These are phyloP conservation scores for Idris sp. DNA, from an alignment of 1,140 invertebrate genomes.

Conservation along the genomic window DNA sequence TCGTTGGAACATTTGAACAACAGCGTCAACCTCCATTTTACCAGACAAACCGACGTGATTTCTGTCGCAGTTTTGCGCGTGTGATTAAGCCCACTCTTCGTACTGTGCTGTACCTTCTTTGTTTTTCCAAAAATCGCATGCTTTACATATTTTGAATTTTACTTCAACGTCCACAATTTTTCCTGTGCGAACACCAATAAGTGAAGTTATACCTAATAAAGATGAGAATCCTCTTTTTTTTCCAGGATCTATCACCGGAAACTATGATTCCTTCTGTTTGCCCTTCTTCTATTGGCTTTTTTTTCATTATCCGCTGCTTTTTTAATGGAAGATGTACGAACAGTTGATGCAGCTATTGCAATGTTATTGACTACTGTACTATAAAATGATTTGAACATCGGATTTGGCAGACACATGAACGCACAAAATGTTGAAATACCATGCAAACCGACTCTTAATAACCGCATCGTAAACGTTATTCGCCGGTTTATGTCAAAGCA, in stretches of 20 bases:
- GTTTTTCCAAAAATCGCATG: conserved; percentile 4
- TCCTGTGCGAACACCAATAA: conserved; percentile 8
- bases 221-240: conserved; percentile 20
- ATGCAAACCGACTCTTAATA: conserved; percentile 14
- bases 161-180: conserved; percentile 17
- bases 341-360: neutral
- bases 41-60: conserved; percentile 15
- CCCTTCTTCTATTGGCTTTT: conserved; percentile 2
- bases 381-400: conserved; percentile 3
- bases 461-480: conserved; percentile 7
- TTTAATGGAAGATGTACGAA: neutral
- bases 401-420: conserved; percentile 6
- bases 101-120: conserved; percentile 5
- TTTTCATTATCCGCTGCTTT: conserved; percentile 4
- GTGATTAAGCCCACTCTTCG: conserved; percentile 15
- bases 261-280: conserved; percentile 7
- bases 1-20: conserved; percentile 20
- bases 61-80: conserved; percentile 4
- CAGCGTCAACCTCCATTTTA: conserved; percentile 20
- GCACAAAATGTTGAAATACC: conserved; percentile 22
- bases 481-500: conserved; percentile 26
- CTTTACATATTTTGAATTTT: conserved; percentile 8
- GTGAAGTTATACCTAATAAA: conserved; percentile 10
- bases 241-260: conserved; percentile 21
- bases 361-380: neutral